Percentiles rank a stretch among this genome's conserved stretches.
Conservation (phyloP, 2,113 vertebrate species). For the Brienomyrus brachyistius region DNA sequence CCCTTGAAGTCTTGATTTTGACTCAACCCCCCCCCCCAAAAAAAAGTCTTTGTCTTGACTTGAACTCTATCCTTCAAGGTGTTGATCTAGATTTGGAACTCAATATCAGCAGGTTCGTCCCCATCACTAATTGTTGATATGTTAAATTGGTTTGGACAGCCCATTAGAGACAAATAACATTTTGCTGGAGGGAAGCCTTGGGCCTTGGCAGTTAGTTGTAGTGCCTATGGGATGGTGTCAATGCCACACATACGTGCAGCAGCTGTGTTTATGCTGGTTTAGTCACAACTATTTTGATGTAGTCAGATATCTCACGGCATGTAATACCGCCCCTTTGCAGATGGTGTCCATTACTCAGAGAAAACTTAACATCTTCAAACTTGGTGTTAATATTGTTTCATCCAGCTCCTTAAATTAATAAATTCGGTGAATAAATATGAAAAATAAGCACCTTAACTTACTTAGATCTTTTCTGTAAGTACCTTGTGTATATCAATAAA, state of each 20-base stretch:
- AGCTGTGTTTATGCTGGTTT: not conserved
- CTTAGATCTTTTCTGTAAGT: not conserved
- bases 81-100: not conserved
- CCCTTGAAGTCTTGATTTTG: no score
- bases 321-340: not conserved
- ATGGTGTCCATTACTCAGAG: not conserved
- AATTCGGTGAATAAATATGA: not conserved
- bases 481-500: not conserved
- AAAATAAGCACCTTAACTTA: not conserved
- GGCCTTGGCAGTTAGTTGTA: not conserved
- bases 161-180: not conserved
- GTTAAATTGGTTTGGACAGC: not conserved
- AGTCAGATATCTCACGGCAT: not conserved
- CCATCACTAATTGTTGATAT: not conserved
- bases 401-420: not conserved
- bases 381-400: not conserved
- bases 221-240: not conserved
- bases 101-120: not conserved
- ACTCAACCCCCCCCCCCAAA: no score
- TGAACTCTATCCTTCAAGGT: not conserved
- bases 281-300: not conserved
- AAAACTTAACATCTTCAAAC: not conserved
- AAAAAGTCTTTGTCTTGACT: no score
- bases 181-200: not conserved
- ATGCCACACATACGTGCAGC: not conserved